These are phyloP conservation scores for Axis porcinus DNA, from an alignment of 2,113 vertebrate species.

Conservation along the genomic window DNA sequence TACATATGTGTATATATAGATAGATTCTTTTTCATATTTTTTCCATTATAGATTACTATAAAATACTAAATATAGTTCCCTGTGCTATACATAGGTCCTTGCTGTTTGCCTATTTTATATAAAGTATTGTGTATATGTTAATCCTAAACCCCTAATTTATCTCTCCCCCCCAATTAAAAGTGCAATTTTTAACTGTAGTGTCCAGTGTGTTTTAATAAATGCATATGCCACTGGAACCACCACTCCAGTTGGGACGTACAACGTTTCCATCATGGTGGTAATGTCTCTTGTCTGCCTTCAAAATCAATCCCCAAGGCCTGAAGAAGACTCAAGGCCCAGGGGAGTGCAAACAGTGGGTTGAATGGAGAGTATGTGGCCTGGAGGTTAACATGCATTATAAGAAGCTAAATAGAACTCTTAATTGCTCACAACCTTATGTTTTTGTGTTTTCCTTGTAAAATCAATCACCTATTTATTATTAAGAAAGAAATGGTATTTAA, in stretches of 20 bases:
- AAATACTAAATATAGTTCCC: neutral
- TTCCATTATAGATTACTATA: neutral
- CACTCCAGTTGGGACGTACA: neutral
- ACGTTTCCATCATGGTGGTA: neutral
- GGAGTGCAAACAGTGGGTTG: neutral
- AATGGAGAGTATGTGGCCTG: neutral
- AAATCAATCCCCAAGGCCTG: neutral
- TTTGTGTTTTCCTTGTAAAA: neutral
- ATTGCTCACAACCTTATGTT: neutral
- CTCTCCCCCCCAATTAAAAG: neutral
- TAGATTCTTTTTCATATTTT: neutral
- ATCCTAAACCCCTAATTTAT: neutral
- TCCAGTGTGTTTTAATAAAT: neutral
- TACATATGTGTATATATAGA: neutral
- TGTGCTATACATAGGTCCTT: neutral
- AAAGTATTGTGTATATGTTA: neutral
- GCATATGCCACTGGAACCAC: neutral
- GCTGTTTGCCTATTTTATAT: neutral
- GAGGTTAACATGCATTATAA: neutral
- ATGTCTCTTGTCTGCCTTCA: neutral
- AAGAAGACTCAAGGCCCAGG: neutral
- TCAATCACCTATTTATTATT: neutral
- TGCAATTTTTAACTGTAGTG: neutral
- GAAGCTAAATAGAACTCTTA: neutral
- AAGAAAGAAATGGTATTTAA: constrained; percentile 11